Evolutionary conservation across 2,113 vertebrate genomes (phyloP).

Genomic region (Perognathus longimembris): DNA sequence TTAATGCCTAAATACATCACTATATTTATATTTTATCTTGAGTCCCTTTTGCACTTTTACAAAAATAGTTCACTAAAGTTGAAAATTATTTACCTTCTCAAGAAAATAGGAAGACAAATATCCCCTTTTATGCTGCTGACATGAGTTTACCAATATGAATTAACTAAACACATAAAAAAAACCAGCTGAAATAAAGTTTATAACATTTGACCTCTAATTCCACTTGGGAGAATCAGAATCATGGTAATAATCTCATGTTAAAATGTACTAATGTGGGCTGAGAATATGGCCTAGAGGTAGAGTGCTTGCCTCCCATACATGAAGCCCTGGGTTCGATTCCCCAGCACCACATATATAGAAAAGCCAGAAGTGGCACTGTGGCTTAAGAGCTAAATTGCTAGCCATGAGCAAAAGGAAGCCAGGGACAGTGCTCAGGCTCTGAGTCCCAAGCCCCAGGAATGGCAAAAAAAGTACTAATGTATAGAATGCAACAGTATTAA

Average conservation of each 20-base stretch:
- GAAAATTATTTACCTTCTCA: conserved; percentile 34
- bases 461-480: background rate
- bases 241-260: background rate
- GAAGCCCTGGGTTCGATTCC: no score
- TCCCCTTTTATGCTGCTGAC: background rate
- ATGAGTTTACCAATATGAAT: background rate
- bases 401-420: no score
- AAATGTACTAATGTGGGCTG: background rate
- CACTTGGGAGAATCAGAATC: conserved; percentile 8
- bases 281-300: no score
- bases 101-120: background rate
- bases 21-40: conserved; percentile 19
- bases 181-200: conserved; percentile 1
- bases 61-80: conserved; percentile 8
- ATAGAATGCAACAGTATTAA: background rate
- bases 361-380: no score
- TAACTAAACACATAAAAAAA: background rate
- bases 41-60: background rate
- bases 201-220: conserved; percentile 16
- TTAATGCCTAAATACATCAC: background rate
- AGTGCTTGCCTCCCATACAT: no score
- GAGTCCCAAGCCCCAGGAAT: no score
- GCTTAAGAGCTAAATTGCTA: no score
- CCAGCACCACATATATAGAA: no score
- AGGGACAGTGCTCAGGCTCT: no score